phyloP scores from a whole-genome alignment of 2,113 vertebrate genomes.

The Heteronetta atricapilla region DNA sequence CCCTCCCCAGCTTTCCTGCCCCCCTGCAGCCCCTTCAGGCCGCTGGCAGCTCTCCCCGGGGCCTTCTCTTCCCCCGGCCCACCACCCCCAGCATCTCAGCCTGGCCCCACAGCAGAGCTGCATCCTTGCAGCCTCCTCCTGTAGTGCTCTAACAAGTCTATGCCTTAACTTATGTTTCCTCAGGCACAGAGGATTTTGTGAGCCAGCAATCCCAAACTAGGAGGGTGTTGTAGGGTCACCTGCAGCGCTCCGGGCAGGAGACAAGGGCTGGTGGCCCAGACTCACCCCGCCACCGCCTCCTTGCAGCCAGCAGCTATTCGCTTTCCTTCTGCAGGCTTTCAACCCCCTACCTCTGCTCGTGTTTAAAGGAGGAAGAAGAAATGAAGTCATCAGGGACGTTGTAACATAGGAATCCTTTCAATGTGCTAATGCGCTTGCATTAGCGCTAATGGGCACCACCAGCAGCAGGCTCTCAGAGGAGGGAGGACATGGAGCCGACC shows the following conservation, averaged over 20 bases:
- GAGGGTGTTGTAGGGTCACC: background rate
- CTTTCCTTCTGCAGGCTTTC: background rate
- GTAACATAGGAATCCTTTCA: background rate
- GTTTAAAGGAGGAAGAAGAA: background rate
- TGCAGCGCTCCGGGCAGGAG: background rate
- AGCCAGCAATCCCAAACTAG: too few relatives aligned
- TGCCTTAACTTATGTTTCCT: background rate
- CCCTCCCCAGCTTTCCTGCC: background rate
- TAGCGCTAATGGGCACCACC: slow-evolving; percentile 28
- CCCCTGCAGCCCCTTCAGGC: background rate
- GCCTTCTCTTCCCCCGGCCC: background rate
- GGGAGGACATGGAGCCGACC: background rate
- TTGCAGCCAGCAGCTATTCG: background rate
- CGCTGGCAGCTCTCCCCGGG: background rate
- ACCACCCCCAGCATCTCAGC: background rate
- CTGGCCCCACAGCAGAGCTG: background rate
- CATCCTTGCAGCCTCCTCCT: background rate
- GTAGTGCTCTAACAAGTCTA: background rate
- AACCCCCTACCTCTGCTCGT: rapidly evolving
- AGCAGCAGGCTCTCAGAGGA: background rate
- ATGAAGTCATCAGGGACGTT: background rate
- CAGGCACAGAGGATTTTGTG: background rate
- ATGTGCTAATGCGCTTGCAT: slow-evolving; percentile 12
- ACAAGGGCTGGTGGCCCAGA: rapidly evolving
- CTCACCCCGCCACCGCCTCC: background rate